phyloP scores from a whole-genome alignment of 1,140 invertebrate species.

The Lucilia cuprina region DNA sequence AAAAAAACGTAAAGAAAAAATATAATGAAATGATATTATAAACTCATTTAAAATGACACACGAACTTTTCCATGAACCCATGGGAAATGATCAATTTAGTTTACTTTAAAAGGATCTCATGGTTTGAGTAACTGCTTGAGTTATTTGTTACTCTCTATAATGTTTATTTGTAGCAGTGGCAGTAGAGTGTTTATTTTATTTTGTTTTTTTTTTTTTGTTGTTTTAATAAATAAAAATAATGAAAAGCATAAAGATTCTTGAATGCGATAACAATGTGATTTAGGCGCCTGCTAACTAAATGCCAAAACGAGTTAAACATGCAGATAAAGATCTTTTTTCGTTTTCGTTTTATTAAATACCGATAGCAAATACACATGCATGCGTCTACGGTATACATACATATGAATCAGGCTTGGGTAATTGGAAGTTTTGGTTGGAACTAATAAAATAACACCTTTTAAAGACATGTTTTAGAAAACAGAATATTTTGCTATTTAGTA shows the following conservation, averaged over 20 bases:
- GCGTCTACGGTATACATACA: too few relatives aligned
- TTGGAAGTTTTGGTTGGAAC: too few relatives aligned
- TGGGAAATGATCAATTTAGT: too few relatives aligned
- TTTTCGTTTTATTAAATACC: neutral
- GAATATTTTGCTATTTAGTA: too few relatives aligned
- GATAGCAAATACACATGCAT: too few relatives aligned
- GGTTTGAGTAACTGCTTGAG: neutral
- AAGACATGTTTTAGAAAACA: too few relatives aligned
- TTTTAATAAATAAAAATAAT: too few relatives aligned
- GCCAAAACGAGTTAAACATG: constrained; percentile 16
- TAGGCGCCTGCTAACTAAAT: constrained; percentile 16
- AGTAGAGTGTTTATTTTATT: neutral
- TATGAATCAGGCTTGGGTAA: too few relatives aligned
- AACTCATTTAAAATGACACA: neutral
- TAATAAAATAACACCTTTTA: too few relatives aligned
- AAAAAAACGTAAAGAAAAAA: neutral
- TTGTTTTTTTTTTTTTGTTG: too few relatives aligned
- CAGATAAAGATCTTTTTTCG: constrained; percentile 6
- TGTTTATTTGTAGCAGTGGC: neutral
- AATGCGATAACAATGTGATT: constrained; percentile 4
- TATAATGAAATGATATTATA: neutral
- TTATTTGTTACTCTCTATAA: neutral
- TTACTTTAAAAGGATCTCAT: neutral
- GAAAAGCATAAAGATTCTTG: neutral
- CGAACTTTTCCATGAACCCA: too few relatives aligned